These are phyloP conservation scores for Sparus aurata DNA, from an alignment of 2,797 vertebrate genomes.

Conservation along the genomic window DNA sequence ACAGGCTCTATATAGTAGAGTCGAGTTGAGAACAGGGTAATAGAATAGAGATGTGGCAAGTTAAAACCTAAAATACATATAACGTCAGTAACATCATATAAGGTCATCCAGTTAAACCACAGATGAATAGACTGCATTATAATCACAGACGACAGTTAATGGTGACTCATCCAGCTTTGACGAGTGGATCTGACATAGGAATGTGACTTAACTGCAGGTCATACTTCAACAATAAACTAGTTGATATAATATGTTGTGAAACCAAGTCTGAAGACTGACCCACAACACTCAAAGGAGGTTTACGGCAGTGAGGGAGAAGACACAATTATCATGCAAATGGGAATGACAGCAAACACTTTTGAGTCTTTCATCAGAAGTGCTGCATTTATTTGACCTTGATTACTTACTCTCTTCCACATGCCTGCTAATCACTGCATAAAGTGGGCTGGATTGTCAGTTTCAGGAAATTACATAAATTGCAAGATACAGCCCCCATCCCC, in stretches of 20 bases:
- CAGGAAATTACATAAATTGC: background rate
- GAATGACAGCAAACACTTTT: background rate
- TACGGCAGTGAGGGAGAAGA: background rate
- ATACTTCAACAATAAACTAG: background rate
- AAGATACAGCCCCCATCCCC: no score
- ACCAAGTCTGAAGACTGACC: background rate
- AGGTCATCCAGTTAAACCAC: background rate
- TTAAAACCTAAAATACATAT: background rate
- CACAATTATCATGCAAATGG: background rate
- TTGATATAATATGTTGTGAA: background rate
- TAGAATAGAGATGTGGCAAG: background rate
- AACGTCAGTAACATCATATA: background rate
- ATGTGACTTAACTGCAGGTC: background rate
- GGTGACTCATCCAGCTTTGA: conserved; percentile 8
- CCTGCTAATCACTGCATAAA: background rate
- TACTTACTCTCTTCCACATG: background rate
- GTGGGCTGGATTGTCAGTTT: background rate
- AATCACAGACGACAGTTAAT: conserved; percentile 7
- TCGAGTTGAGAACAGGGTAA: conserved; percentile 12
- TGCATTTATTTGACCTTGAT: background rate
- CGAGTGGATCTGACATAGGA: conserved; percentile 1
- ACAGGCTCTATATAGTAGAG: conserved; percentile 6
- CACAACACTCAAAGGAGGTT: background rate
- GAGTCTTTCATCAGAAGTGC: background rate
- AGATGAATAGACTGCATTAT: background rate